phyloP scores from a whole-genome alignment of 2,113 vertebrate genomes.

The Lates calcarifer region DNA sequence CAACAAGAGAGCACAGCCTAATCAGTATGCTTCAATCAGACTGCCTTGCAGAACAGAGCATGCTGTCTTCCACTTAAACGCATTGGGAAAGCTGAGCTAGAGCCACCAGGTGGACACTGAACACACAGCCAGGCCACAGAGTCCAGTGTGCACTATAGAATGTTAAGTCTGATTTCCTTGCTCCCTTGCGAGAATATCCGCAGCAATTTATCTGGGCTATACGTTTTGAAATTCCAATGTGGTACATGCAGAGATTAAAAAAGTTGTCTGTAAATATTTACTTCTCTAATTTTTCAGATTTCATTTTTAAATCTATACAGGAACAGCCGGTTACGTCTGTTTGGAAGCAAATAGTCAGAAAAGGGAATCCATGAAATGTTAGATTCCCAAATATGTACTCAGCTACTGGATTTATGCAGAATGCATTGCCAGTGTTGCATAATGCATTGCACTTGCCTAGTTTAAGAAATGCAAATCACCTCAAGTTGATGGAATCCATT shows the following conservation, averaged over 20 bases:
- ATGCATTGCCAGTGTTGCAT: constrained; percentile 67
- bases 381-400: constrained; percentile 61
- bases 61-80: constrained; percentile 34
- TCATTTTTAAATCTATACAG: constrained; percentile 23
- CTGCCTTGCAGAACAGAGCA: constrained; percentile 2
- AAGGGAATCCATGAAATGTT: constrained; percentile 54
- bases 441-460: constrained; percentile 70
- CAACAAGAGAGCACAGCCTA: constrained; percentile 24
- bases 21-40: constrained; percentile 50
- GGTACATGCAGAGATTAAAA: neutral
- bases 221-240: neutral
- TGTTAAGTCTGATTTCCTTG: neutral
- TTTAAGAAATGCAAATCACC: constrained; percentile 80
- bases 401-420: constrained; percentile 69
- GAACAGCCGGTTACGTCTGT: constrained; percentile 14
- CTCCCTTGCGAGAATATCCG: neutral
- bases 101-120: constrained; percentile 5
- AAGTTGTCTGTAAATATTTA: constrained; percentile 13
- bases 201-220: neutral
- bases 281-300: constrained; percentile 22
- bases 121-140: neutral
- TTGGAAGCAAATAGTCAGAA: constrained; percentile 41
- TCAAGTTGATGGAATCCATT: constrained; percentile 74
- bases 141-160: neutral
- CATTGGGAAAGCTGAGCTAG: neutral